Base-by-base conservation (phyloP, 64 coral and sea anemone species). In the Dendronephthya gigantea region DNA sequence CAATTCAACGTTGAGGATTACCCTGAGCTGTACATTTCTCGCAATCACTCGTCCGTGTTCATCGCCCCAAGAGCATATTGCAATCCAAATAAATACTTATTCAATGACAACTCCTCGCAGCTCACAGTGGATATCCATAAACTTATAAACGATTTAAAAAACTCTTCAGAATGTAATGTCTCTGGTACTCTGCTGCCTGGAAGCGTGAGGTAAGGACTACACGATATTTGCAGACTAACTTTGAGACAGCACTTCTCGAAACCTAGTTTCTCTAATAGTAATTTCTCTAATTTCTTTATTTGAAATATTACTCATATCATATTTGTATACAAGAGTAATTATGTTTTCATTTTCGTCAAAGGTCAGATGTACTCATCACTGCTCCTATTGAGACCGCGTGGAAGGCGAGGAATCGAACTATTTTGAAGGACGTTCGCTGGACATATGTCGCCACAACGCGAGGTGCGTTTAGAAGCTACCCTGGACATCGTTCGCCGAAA, bases 371-470 rank as follows among this genome's bases (percentile, higher is more conserved):
- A 2, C 83, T 91, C 62, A 91, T 98, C 37, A 98, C 95, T 19
- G 89, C 91, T 14, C 90, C 89, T 32, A 98, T 98, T 59, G 95
- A 93, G 5, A 41, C 86, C 17, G 87, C 79, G 1, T 98, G 95
- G 95, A 90, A 93, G 9, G 83, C 69, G 2, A 83, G 34, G 82
- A 92, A 27, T 90, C 89, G 19, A 88, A 89, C 59, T 84, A 91
- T 93, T 84, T 72, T 98, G 17, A 98, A 91, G 51, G 95, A 98
- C 82, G 95, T 98, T 8, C 88, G 89, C 1, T 98, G 95, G 95
- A 98, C 95, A 0, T 98, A 98, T 84, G 75, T 98, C 4, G 95
- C 92, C 0, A 98, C 95, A 9, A 87, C 82, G 12, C 93, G 92
- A 58, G 95, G 95, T 23, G 87, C 93, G 8, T 98, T 98, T 68